phyloP scores from a whole-genome alignment of 1,140 invertebrate species.

The Linepithema humile region DNA sequence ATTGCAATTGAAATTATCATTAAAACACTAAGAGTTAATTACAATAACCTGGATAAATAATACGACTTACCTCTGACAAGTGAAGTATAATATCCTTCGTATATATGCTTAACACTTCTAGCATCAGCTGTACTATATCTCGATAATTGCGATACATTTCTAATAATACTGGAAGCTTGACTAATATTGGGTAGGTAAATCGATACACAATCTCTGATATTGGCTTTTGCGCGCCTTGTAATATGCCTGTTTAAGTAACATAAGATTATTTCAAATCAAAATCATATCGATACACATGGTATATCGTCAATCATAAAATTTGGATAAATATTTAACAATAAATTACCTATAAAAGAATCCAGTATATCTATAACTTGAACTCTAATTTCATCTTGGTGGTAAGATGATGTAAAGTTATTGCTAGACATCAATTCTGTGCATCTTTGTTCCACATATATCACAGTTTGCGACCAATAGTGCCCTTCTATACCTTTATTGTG shows the following conservation, averaged over 20 bases:
- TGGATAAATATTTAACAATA: not conserved
- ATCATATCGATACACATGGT: too few relatives aligned
- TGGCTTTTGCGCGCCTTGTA: conserved; percentile 85
- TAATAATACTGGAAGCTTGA: conserved; percentile 88
- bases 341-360: conserved; percentile 87
- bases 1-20: conserved; percentile 44
- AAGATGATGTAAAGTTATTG: conserved; percentile 86
- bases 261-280: not conserved
- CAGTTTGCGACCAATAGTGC: conserved; percentile 85
- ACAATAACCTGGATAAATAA: conserved; percentile 16
- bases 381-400: conserved; percentile 86
- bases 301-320: conserved; percentile 5
- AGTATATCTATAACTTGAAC: conserved; percentile 87
- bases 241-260: conserved; percentile 82
- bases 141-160: conserved; percentile 93
- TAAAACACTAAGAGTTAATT: conserved; percentile 16
- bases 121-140: conserved; percentile 90
- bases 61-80: conserved; percentile 84
- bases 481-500: conserved; percentile 77
- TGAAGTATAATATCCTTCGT: conserved; percentile 89
- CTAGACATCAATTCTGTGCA: conserved; percentile 86
- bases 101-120: conserved; percentile 91
- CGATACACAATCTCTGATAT: conserved; percentile 87
- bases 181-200: conserved; percentile 87
- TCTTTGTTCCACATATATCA: conserved; percentile 87